phyloP scores from a whole-genome alignment of 2,888 invertebrate genomes.

The Osedax frankpressi region DNA sequence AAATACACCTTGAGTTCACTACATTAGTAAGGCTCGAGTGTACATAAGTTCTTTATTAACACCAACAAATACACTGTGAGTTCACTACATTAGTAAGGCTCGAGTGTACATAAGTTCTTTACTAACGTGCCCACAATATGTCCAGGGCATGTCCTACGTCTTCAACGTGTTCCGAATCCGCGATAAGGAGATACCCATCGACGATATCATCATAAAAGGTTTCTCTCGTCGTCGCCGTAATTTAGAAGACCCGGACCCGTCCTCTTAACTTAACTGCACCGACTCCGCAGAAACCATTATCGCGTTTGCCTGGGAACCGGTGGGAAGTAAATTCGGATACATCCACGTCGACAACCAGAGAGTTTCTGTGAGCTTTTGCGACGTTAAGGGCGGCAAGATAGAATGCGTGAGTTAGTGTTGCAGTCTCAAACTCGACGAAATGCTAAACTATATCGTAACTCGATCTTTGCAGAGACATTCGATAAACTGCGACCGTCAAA shows the following conservation, averaged over 20 bases:
- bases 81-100: too few relatives aligned
- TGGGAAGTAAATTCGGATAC: constrained; percentile 86
- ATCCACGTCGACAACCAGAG: constrained; percentile 80
- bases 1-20: too few relatives aligned
- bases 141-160: constrained; percentile 80
- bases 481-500: constrained; percentile 58
- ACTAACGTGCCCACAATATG: too few relatives aligned
- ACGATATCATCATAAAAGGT: constrained; percentile 82
- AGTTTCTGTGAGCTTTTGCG: constrained; percentile 74
- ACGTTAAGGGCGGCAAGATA: constrained; percentile 77
- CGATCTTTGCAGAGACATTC: constrained; percentile 53
- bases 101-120: too few relatives aligned
- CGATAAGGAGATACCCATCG: constrained; percentile 91
- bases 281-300: constrained; percentile 48
- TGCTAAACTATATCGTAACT: too few relatives aligned
- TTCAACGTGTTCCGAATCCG: constrained; percentile 98
- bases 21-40: too few relatives aligned
- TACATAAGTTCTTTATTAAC: too few relatives aligned
- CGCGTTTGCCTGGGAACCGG: constrained; percentile 95
- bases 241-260: too few relatives aligned
- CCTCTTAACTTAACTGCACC: too few relatives aligned
- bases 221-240: too few relatives aligned
- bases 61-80: too few relatives aligned
- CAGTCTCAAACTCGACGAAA: not conserved
- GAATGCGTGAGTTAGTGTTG: constrained; percentile 66